Evolutionary conservation across 1,140 invertebrate species (phyloP).

Genomic region (Aculops lycopersici): DNA sequence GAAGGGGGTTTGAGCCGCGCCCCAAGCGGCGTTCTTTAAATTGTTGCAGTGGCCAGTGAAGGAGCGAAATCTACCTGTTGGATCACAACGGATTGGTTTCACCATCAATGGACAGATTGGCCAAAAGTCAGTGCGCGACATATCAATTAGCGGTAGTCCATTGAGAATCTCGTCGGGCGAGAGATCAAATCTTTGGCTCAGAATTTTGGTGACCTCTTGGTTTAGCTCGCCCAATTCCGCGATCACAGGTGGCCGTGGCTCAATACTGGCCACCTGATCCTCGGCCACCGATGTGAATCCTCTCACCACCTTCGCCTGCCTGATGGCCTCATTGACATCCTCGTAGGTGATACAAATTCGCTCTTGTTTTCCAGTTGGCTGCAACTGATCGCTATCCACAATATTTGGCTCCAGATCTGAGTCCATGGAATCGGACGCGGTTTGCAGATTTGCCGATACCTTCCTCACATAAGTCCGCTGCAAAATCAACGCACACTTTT

Average conservation of each 20-base stretch:
- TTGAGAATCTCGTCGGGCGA: constrained; percentile 54
- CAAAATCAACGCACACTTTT: neutral
- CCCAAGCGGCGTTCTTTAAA: constrained; percentile 53
- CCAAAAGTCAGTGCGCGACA: constrained; percentile 42
- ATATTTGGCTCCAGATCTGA: too few species aligned
- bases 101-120: constrained; percentile 53
- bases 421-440: too few species aligned
- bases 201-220: constrained; percentile 8
- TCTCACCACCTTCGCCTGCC: constrained; percentile 24
- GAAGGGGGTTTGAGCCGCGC: constrained; percentile 41
- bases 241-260: constrained; percentile 8
- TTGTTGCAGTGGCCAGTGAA: constrained; percentile 70
- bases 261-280: constrained; percentile 6
- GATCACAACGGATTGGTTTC: constrained; percentile 20
- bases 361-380: too few species aligned
- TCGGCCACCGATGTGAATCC: constrained; percentile 11
- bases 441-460: too few species aligned
- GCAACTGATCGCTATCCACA: too few species aligned
- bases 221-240: constrained; percentile 8
- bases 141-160: constrained; percentile 50
- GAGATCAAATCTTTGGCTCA: constrained; percentile 24
- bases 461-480: neutral
- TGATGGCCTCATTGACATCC: constrained; percentile 6
- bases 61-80: constrained; percentile 33
- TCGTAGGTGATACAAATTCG: constrained; percentile 6